These are phyloP conservation scores for Corythoichthys haematopterus DNA, from an alignment of 2,113 vertebrate species.

Conservation along the genomic window DNA sequence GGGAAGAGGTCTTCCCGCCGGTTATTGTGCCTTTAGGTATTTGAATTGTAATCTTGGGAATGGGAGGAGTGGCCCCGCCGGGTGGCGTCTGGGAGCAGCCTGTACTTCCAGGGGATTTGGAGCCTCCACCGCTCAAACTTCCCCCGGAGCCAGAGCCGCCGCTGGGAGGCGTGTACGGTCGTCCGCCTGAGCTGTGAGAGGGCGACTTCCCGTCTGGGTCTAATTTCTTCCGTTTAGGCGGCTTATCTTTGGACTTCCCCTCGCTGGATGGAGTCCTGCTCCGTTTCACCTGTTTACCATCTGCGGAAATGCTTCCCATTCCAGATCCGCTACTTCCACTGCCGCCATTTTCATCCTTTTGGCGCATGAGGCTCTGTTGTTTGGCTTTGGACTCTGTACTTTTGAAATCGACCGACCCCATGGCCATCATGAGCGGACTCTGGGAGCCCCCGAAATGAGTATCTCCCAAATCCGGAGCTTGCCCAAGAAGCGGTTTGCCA, in stretches of 20 bases:
- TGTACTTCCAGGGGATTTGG: conserved; percentile 93
- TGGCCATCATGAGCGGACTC: conserved; percentile 81
- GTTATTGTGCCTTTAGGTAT: conserved; percentile 92
- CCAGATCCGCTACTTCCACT: conserved; percentile 75
- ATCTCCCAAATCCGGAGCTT: conserved; percentile 84
- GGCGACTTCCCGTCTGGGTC: conserved; percentile 94
- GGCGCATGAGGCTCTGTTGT: conserved; percentile 61
- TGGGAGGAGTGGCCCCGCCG: conserved; percentile 88
- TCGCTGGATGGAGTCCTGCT: conserved; percentile 94
- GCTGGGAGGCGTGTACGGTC: conserved; percentile 91
- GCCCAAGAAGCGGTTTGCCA: conserved; percentile 72
- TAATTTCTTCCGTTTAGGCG: conserved; percentile 89
- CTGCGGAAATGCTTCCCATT: conserved; percentile 71
- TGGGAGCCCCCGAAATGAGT: conserved; percentile 79
- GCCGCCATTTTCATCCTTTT: conserved; percentile 73
- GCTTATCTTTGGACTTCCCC: conserved; percentile 94
- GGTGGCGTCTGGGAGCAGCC: conserved; percentile 94
- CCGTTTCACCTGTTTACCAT: conserved; percentile 88
- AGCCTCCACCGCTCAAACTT: conserved; percentile 83
- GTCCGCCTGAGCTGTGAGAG: conserved; percentile 86
- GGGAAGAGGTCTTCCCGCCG: conserved; percentile 89
- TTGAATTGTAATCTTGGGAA: conserved; percentile 98
- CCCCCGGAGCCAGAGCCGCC: conserved; percentile 80
- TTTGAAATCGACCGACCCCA: conserved; percentile 66
- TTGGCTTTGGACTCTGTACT: conserved; percentile 80